phyloP scores from a whole-genome alignment of 1,140 invertebrate species.

The Leptoteleia sp. region DNA sequence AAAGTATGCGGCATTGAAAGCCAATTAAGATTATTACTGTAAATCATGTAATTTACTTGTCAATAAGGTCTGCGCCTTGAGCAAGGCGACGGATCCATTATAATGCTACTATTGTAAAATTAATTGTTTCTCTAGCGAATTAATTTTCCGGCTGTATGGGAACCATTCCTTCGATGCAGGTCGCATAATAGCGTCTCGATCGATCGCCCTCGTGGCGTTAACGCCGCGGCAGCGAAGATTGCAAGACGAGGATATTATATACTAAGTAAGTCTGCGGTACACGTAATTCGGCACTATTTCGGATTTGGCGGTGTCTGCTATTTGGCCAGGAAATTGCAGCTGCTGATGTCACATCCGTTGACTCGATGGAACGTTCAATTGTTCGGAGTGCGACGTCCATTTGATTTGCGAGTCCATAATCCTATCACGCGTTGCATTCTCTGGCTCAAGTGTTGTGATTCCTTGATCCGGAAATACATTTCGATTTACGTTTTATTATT shows the following conservation, averaged over 20 bases:
- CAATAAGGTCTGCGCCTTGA: conserved; percentile 36
- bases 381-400: conserved; percentile 40
- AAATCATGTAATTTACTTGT: conserved; percentile 55
- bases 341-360: conserved; percentile 79
- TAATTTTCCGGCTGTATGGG: conserved; percentile 46
- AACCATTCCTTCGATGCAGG: conserved; percentile 30
- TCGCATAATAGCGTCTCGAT: conserved; percentile 56
- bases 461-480: conserved; percentile 36
- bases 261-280: conserved; percentile 73
- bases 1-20: conserved; percentile 25
- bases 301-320: conserved; percentile 78
- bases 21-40: conserved; percentile 38
- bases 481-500: conserved; percentile 36
- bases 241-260: conserved; percentile 68
- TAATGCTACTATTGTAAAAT: conserved; percentile 55
- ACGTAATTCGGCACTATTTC: conserved; percentile 77
- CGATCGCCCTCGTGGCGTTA: conserved; percentile 32
- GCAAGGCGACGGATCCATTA: conserved; percentile 46
- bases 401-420: conserved; percentile 59
- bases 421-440: conserved; percentile 46
- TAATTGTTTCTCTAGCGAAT: conserved; percentile 57
- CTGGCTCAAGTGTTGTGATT: conserved; percentile 30
- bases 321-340: conserved; percentile 78
- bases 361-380: conserved; percentile 65
- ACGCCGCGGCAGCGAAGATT: conserved; percentile 35